phyloP scores from a whole-genome alignment of 1,140 invertebrate genomes.

The Neodiprion fabricii region DNA sequence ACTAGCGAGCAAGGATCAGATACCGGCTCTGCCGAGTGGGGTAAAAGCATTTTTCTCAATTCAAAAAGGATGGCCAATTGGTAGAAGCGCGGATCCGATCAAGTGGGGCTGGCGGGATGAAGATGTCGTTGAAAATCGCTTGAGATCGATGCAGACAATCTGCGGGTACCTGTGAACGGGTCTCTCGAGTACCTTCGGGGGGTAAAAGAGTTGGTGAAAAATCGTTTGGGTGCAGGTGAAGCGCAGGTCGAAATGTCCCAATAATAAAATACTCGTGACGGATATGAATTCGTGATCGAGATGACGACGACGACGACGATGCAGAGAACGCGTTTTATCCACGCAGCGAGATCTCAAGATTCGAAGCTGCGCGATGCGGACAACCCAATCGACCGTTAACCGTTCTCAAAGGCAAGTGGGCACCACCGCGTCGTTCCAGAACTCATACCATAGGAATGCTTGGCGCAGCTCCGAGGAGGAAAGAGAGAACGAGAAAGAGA shows the following conservation, averaged over 20 bases:
- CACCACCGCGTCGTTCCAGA: conserved; percentile 12
- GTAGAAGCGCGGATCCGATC: background rate
- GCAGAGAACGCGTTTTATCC: no score
- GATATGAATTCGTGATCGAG: no score
- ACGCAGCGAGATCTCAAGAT: background rate
- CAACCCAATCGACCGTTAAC: conserved; percentile 29
- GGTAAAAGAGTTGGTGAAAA: no score
- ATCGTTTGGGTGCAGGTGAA: no score
- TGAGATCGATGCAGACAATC: background rate
- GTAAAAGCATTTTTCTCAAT: background rate
- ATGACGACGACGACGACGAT: no score
- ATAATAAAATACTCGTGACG: no score
- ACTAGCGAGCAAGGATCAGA: no score
- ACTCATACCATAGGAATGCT: background rate
- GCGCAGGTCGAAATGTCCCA: no score
- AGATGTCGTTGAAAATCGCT: conserved; percentile 1
- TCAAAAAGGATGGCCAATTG: background rate
- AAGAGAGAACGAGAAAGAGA: background rate
- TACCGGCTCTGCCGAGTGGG: background rate
- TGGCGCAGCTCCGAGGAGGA: background rate
- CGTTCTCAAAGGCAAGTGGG: conserved; percentile 1
- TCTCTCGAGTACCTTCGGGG: background rate
- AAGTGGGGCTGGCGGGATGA: conserved; percentile 1
- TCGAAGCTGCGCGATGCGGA: background rate
- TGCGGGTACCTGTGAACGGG: background rate